Conservation (phyloP, 1,140 invertebrate genomes). For the Dendrolimus punctatus region DNA sequence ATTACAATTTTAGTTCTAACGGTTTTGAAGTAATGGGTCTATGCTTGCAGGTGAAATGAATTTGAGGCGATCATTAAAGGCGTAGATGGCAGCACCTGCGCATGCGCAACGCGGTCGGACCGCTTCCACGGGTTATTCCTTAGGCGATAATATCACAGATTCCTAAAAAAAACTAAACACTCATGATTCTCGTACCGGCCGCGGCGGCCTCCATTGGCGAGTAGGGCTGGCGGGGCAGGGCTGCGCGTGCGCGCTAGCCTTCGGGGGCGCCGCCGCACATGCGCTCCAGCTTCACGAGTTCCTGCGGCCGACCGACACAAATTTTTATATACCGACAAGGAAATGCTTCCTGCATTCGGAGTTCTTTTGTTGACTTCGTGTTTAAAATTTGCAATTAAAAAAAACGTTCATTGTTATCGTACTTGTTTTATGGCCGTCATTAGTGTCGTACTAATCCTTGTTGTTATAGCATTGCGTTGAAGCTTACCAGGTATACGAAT, state of each 20-base stretch:
- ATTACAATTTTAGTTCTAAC: no score
- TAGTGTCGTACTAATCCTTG: no score
- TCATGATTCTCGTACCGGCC: constrained; percentile 12
- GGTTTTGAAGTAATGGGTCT: no score
- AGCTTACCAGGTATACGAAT: no score
- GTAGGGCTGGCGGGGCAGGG: neutral
- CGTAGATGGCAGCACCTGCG: constrained; percentile 16
- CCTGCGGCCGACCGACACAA: constrained; percentile 33
- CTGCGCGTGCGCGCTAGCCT: constrained; percentile 24
- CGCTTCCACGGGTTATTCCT: constrained; percentile 34
- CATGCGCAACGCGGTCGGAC: constrained; percentile 4
- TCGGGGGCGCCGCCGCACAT: constrained; percentile 48
- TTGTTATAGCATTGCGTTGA: no score
- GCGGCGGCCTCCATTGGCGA: constrained; percentile 1
- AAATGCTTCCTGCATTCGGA: no score
- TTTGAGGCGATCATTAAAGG: constrained; percentile 26
- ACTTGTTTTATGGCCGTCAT: no score
- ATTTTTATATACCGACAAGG: no score
- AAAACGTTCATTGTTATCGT: no score
- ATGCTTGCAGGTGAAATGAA: no score
- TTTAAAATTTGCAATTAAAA: constrained; percentile 1
- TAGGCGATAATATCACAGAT: constrained; percentile 69
- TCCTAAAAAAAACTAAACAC: constrained; percentile 41
- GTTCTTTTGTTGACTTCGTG: no score
- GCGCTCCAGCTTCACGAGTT: constrained; percentile 46